These are phyloP conservation scores for Pelmatolapia mariae DNA, from an alignment of 2,113 vertebrate species.

Conservation along the genomic window DNA sequence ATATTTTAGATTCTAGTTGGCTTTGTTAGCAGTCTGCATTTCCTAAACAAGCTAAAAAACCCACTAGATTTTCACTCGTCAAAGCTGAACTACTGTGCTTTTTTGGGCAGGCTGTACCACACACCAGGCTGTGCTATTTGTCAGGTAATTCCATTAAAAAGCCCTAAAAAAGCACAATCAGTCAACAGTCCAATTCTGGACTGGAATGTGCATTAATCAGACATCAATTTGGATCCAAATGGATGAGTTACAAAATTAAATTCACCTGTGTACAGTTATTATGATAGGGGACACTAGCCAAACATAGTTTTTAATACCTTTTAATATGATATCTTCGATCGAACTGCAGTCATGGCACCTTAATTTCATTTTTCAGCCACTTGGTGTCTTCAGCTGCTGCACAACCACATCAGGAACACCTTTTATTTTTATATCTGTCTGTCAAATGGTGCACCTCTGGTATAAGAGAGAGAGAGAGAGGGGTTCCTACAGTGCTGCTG, in stretches of 20 bases:
- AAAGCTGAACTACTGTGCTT: not conserved
- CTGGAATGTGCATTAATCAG: not conserved
- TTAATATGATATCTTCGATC: not conserved
- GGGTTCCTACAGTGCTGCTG: not conserved
- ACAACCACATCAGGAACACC: not conserved
- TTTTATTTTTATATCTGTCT: not conserved
- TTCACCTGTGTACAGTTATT: not conserved
- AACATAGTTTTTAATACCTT: not conserved
- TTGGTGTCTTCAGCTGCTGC: not conserved
- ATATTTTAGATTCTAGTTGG: not conserved
- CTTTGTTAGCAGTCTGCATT: not conserved
- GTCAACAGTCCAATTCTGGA: not conserved
- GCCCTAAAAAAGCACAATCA: not conserved
- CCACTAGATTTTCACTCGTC: not conserved
- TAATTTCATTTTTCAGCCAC: not conserved
- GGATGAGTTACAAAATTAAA: not conserved
- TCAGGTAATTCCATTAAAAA: not conserved
- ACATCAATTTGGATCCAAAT: not conserved
- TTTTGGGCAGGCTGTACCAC: not conserved
- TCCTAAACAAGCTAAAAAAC: no score
- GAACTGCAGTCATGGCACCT: not conserved
- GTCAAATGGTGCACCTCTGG: not conserved
- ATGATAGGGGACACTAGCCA: not conserved
- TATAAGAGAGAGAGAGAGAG: not conserved
- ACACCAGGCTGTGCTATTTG: not conserved